Evolutionary conservation across 2,113 vertebrate genomes (phyloP).

Genomic region (Zapus hudsonius): DNA sequence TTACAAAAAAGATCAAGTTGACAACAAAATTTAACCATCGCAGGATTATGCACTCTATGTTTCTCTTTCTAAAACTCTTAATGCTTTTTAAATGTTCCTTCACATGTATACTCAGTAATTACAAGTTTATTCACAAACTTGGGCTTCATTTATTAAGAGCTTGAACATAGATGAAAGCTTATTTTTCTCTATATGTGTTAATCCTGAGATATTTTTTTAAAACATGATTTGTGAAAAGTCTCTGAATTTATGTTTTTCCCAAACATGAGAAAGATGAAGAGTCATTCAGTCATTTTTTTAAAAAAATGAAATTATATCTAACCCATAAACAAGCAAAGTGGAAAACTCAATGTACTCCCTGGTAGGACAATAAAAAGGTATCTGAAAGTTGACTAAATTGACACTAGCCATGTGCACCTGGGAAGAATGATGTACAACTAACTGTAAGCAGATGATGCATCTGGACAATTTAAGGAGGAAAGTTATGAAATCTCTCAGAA

Average conservation of each 20-base stretch:
- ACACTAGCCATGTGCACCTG: background rate
- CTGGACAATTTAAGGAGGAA: background rate
- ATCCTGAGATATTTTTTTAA: background rate
- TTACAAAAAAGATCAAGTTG: too few relatives aligned
- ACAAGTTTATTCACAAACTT: constrained; percentile 27
- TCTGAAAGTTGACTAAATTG: constrained; percentile 2
- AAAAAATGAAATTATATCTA: background rate
- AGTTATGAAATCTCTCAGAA: background rate
- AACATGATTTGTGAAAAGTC: constrained; percentile 28
- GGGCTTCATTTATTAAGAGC: constrained; percentile 11
- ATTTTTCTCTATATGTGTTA: constrained; percentile 37
- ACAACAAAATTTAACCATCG: too few relatives aligned
- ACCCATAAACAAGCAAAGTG: background rate
- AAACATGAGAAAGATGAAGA: constrained; percentile 28
- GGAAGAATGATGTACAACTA: background rate
- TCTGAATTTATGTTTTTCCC: background rate
- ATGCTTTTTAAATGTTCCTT: background rate
- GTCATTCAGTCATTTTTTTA: background rate
- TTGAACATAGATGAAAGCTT: background rate
- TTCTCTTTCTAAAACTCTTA: background rate
- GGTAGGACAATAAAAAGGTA: background rate
- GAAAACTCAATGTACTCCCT: background rate
- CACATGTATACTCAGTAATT: background rate
- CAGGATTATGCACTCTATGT: background rate
- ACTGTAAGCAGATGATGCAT: background rate